Conservation (phyloP, 2,113 vertebrate species). For the Oncorhynchus mykiss region DNA sequence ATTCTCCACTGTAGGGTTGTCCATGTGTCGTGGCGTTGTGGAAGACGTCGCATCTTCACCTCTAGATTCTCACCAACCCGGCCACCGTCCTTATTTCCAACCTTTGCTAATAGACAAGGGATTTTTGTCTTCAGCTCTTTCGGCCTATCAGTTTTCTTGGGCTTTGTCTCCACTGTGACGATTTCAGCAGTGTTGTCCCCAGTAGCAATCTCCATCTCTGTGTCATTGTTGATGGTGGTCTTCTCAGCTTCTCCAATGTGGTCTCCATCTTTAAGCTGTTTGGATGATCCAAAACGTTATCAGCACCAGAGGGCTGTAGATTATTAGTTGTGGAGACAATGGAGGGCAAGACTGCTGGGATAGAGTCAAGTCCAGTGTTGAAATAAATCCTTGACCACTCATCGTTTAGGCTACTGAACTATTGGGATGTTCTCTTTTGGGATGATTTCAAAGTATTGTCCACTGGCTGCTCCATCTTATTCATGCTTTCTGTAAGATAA, state of each 20-base stretch:
- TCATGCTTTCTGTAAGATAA: conserved; percentile 20
- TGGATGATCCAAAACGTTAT: neutral
- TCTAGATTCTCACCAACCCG: neutral
- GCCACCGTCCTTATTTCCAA: neutral
- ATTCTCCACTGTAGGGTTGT: neutral
- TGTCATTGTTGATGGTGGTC: conserved; percentile 49
- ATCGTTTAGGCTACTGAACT: conserved; percentile 22
- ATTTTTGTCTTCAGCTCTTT: neutral
- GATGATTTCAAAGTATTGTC: neutral
- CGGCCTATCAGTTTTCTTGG: conserved; percentile 30
- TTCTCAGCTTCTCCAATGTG: conserved; percentile 19
- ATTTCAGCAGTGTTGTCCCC: conserved; percentile 48
- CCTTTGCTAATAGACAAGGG: neutral
- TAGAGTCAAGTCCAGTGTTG: conserved; percentile 19
- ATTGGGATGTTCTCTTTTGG: neutral
- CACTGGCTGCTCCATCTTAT: neutral
- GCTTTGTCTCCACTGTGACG: conserved; percentile 56
- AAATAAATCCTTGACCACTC: conserved; percentile 28
- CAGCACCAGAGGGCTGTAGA: neutral
- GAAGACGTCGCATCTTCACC: neutral
- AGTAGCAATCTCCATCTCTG: conserved; percentile 70
- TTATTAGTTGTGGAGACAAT: neutral
- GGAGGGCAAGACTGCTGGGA: neutral
- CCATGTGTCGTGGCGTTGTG: neutral
- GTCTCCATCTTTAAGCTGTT: neutral